Conservation (phyloP, 64 coral and sea anemone species). For the Acropora tenuis region DNA sequence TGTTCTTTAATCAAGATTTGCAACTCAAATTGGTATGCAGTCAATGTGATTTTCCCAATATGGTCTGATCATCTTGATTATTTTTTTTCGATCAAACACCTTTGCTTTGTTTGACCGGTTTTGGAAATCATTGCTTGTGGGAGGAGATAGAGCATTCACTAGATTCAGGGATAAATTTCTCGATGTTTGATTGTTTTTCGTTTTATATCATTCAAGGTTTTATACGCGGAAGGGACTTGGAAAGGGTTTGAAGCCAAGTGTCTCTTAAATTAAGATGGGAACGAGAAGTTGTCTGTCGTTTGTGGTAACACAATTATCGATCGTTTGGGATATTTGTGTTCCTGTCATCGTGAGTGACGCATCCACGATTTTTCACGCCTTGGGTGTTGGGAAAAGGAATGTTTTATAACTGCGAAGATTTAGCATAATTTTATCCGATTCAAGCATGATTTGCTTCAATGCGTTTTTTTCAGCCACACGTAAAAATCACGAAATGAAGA, state of each 20-base stretch:
- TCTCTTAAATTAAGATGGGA: background rate
- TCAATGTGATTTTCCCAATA: constrained; percentile 23
- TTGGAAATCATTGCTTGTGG: background rate
- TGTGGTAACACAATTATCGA: background rate
- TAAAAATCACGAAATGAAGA: background rate
- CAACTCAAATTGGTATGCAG: background rate
- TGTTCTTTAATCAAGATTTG: constrained; percentile 18
- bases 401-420: too few species aligned
- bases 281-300: background rate
- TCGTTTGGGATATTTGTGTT: background rate
- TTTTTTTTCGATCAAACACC: background rate
- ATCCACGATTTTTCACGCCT: too few species aligned
- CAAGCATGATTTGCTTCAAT: background rate
- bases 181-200: background rate
- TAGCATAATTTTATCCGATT: too few species aligned
- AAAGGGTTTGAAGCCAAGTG: background rate
- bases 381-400: too few species aligned
- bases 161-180: background rate
- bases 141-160: too few species aligned
- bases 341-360: too few species aligned
- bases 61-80: background rate
- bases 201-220: background rate
- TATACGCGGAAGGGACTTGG: too few species aligned
- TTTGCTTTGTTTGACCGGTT: background rate
- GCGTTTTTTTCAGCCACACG: background rate